Evolutionary conservation across 2,797 vertebrate genomes (phyloP).

Genomic region (Remorina albescens): DNA sequence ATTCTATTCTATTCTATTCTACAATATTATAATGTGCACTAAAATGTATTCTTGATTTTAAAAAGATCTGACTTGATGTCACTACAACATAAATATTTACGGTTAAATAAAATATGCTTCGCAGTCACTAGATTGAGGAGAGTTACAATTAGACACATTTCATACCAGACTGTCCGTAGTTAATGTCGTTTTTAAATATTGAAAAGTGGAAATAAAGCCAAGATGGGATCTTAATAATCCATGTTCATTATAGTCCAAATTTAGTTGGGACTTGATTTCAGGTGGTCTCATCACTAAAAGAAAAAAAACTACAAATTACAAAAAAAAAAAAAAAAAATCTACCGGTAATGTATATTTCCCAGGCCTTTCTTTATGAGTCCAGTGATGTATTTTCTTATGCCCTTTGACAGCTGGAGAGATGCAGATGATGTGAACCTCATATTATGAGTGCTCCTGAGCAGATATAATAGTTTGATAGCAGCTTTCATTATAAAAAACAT

Average conservation of each 20-base stretch:
- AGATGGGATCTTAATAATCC: conserved; percentile 22
- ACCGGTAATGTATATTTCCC: neutral
- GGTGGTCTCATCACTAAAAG: conserved; percentile 3
- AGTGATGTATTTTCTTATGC: neutral
- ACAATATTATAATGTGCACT: neutral
- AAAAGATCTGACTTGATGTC: neutral
- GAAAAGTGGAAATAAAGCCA: conserved; percentile 20
- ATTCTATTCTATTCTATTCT: too few species aligned
- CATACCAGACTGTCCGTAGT: neutral
- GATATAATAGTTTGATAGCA: conserved; percentile 25
- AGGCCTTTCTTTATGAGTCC: neutral
- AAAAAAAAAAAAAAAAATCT: neutral
- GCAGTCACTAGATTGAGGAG: neutral
- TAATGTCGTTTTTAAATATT: conserved; percentile 19
- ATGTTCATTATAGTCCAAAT: conserved; percentile 12
- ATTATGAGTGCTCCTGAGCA: conserved; percentile 6
- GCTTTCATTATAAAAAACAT: conserved; percentile 18
- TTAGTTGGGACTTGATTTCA: conserved; percentile 30
- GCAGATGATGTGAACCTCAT: conserved; percentile 1
- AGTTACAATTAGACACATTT: conserved; percentile 6
- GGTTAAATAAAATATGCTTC: neutral
- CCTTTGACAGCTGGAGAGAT: conserved; percentile 10
- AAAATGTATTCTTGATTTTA: neutral
- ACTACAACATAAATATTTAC: neutral
- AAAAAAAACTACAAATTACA: neutral